These are phyloP conservation scores for Microhierax caerulescens DNA, from an alignment of 2,797 vertebrate species.

Conservation along the genomic window DNA sequence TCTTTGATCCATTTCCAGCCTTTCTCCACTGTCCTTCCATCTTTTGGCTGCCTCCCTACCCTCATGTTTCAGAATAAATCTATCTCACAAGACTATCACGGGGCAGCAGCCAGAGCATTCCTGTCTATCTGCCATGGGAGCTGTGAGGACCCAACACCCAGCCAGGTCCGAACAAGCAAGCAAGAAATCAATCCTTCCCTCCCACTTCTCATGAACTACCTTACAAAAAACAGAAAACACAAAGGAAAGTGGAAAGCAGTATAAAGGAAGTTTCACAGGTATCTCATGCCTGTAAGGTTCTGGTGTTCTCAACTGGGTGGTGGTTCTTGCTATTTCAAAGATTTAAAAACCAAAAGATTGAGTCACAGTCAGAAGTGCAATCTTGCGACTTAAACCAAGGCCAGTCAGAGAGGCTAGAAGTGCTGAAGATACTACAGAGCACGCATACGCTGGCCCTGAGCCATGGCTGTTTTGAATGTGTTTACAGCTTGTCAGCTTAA, in stretches of 20 bases:
- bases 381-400: background rate
- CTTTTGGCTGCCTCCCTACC: background rate
- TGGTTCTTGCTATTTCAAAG: background rate
- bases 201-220: background rate
- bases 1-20: background rate
- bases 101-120: background rate
- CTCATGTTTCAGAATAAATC: background rate
- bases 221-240: background rate
- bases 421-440: background rate
- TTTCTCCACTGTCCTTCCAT: background rate
- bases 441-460: background rate
- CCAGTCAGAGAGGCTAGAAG: background rate
- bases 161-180: background rate
- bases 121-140: background rate
- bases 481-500: slow-evolving; percentile 42
- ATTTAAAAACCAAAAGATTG: background rate
- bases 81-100: background rate
- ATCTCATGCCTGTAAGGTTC: background rate
- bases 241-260: background rate
- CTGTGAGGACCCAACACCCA: background rate
- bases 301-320: background rate
- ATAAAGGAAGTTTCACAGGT: background rate
- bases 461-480: background rate
- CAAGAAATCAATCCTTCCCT: background rate
- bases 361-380: background rate